These are phyloP conservation scores for Propithecus deckenii DNA, from an alignment of 2,797 vertebrate genomes.

Conservation along the genomic window DNA sequence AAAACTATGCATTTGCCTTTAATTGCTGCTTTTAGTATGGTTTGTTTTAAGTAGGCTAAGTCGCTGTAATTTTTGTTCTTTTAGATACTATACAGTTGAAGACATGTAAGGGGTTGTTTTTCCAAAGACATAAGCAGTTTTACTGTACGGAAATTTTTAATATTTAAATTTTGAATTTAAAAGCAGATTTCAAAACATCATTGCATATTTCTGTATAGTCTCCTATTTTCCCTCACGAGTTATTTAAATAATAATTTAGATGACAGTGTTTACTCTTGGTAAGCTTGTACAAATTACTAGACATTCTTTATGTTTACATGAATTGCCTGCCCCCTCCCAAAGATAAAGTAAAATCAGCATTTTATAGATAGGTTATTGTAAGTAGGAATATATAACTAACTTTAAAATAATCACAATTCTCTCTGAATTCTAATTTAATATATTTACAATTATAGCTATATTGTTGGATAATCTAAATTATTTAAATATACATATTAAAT, in stretches of 20 bases:
- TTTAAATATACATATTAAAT: background rate
- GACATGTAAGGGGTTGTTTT: slow-evolving; percentile 95
- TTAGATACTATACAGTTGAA: slow-evolving; percentile 96
- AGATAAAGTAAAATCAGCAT: slow-evolving; percentile 30
- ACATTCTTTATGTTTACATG: background rate
- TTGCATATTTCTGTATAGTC: background rate
- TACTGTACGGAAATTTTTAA: slow-evolving; percentile 68
- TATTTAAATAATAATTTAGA: slow-evolving; percentile 11
- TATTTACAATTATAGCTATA: background rate
- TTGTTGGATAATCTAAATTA: slow-evolving; percentile 17
- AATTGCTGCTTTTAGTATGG: slow-evolving; percentile 84
- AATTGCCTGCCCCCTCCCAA: background rate
- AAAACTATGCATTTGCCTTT: slow-evolving; percentile 75
- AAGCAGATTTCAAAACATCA: slow-evolving; percentile 14
- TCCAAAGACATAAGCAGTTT: slow-evolving; percentile 78
- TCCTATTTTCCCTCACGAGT: background rate
- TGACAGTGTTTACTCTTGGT: background rate
- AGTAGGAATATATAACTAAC: background rate
- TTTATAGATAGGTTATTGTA: background rate
- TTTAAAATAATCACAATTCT: background rate
- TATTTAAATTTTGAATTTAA: slow-evolving; percentile 77
- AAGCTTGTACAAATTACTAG: background rate
- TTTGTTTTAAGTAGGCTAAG: slow-evolving; percentile 92
- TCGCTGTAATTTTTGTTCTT: slow-evolving; percentile 91
- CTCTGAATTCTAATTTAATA: background rate